Evolutionary conservation across 2,113 vertebrate species (phyloP), one percentile per base, ranked within the genome.

Genomic region (Phaethornis superciliosus): DNA sequence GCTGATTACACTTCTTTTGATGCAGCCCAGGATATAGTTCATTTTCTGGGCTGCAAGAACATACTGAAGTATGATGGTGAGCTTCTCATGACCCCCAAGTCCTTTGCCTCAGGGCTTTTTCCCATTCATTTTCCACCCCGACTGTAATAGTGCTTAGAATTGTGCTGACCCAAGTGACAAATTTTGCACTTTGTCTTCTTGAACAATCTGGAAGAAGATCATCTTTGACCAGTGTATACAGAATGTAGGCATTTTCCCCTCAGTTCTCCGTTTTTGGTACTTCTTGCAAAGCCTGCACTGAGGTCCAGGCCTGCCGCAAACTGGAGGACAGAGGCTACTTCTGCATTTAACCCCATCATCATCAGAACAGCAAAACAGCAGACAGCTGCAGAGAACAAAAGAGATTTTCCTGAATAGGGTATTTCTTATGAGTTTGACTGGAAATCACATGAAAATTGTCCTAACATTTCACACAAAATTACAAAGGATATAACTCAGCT

Each of bases 361-460:
- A 67, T 20, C 1, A 3, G 33, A 54, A 35, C 37, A 58, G 32
- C 1, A 3, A 32, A 54, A 35, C 37, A 58, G 32, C 27, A 75
- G 60, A 59, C 6, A 22, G 33, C 30, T 63, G 49, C 58, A 47
- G 58, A 64, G 52, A 37, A 26, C 52, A 68, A 52, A 89, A 12
- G 10, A 28, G 46, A 21, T 44, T 30, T 46, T 46, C 55, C 47
- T 42, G 32, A 86, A 58, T 55, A 49, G 75, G 65, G 10, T 35
- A 30, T 49, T 81, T 89, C 67, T 51, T 44, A 47, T 4, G 3
- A 84, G 23, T 35, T 12, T 65, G 37, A 70, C 27, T 51, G 55
- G 63, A 94, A 84, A 81, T 65, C 40, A 67, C 0, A 0, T 0
- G 3, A 42, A 49, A 62, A 69, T 15, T 28, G 16, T 62, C 30